phyloP scores from a whole-genome alignment of 1,140 invertebrate species.

The Pogonus chalceus region DNA sequence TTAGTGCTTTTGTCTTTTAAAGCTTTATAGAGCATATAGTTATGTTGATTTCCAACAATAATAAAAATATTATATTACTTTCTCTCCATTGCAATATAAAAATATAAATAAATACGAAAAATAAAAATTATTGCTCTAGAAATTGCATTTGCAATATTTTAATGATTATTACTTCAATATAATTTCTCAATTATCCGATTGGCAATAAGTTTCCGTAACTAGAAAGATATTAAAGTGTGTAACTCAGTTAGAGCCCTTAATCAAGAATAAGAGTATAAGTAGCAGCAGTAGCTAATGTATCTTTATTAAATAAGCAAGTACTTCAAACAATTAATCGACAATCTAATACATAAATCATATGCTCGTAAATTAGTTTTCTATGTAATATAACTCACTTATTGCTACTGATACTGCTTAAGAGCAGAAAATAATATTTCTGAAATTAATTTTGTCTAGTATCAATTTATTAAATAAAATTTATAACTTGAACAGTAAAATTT shows the following conservation, averaged over 20 bases:
- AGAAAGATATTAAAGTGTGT: neutral
- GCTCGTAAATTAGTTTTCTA: too few species aligned
- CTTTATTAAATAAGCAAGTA: conserved; percentile 5
- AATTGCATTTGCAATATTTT: neutral
- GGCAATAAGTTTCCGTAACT: neutral
- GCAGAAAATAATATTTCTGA: too few species aligned
- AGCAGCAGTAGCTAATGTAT: neutral
- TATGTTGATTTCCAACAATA: too few species aligned
- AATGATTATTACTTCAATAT: neutral
- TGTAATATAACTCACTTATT: too few species aligned
- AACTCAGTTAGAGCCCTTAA: neutral
- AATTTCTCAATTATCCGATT: neutral
- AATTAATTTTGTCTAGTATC: too few species aligned
- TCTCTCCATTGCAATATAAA: neutral
- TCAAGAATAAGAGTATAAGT: neutral
- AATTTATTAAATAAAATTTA: too few species aligned
- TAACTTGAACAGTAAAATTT: too few species aligned
- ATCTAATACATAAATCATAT: neutral
- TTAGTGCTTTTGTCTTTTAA: too few species aligned
- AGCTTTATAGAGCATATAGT: too few species aligned
- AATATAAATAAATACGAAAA: neutral
- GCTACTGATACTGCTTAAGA: too few species aligned
- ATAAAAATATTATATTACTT: too few species aligned
- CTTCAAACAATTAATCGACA: neutral
- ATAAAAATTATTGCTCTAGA: neutral